These are phyloP conservation scores for Alligator sinensis DNA, from an alignment of 2,113 vertebrate species.

Conservation along the genomic window DNA sequence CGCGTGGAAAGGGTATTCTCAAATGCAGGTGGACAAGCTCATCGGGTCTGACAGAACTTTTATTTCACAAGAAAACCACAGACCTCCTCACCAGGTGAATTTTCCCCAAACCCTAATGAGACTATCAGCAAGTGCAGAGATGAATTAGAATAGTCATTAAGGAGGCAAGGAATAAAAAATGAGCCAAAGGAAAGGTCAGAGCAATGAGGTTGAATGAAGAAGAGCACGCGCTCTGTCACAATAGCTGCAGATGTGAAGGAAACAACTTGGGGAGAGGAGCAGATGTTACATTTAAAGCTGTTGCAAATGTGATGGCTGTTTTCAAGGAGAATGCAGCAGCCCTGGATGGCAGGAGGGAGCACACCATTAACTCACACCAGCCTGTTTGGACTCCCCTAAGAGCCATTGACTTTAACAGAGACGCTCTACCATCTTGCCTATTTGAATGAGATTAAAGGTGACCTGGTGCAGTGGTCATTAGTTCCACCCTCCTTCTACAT, in stretches of 20 bases:
- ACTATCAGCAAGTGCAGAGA: neutral
- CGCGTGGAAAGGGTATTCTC: neutral
- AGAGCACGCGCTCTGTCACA: constrained; percentile 4
- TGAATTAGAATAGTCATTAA: constrained; percentile 57
- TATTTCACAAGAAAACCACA: constrained; percentile 45
- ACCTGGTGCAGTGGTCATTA: neutral
- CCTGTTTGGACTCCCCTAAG: constrained; percentile 24
- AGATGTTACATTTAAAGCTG: constrained; percentile 12
- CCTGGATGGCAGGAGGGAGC: constrained; percentile 6
- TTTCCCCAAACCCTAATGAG: constrained; percentile 50
- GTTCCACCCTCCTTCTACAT: constrained; percentile 16
- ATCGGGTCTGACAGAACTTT: constrained; percentile 34
- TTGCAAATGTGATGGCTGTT: neutral
- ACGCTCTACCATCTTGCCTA: neutral
- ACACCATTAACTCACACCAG: neutral
- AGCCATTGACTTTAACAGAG: constrained; percentile 52
- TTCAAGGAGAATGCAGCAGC: constrained; percentile 44
- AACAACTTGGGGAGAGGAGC: constrained; percentile 30
- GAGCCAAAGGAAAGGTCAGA: constrained; percentile 56
- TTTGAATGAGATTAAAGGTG: constrained; percentile 30
- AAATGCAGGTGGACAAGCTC: neutral
- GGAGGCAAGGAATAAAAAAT: constrained; percentile 50
- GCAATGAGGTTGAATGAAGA: constrained; percentile 17
- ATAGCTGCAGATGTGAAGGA: neutral
- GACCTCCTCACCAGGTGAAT: constrained; percentile 15